Conservation (phyloP, 2,888 invertebrate species). For the Drepana falcataria region DNA sequence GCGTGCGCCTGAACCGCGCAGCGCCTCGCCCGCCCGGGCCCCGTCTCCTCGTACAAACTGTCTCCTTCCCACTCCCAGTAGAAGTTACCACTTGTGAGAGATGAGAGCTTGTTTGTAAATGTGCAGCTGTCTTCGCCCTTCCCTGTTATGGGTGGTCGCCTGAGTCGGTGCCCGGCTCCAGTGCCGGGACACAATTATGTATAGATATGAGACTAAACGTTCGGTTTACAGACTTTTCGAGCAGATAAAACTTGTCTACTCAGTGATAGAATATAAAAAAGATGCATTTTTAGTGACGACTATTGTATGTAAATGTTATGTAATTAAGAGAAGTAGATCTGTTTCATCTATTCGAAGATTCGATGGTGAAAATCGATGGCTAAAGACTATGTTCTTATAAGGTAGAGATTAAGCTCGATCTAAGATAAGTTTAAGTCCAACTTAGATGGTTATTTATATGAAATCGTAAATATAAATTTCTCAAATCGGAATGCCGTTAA, state of each 20-base stretch:
- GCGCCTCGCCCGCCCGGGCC: constrained; percentile 20
- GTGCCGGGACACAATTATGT: constrained; percentile 35
- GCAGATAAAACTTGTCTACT: constrained; percentile 75
- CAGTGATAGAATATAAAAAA: constrained; percentile 71
- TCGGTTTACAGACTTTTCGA: constrained; percentile 75
- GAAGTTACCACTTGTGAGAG: constrained; percentile 75
- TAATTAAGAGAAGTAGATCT: constrained; percentile 71
- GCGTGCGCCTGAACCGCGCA: constrained; percentile 48
- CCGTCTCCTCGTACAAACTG: constrained; percentile 56
- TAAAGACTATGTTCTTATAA: constrained; percentile 74
- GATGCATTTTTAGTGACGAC: constrained; percentile 76
- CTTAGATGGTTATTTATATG: constrained; percentile 74
- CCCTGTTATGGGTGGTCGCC: constrained; percentile 40
- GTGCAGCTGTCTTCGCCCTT: constrained; percentile 74
- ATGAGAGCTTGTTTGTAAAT: constrained; percentile 57
- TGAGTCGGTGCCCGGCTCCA: constrained; percentile 18
- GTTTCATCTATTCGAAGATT: constrained; percentile 78
- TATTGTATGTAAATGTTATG: constrained; percentile 65
- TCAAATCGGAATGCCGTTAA: constrained; percentile 62
- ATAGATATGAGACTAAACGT: constrained; percentile 56
- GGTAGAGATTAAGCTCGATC: constrained; percentile 54
- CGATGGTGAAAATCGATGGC: constrained; percentile 70
- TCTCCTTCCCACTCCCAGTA: constrained; percentile 55
- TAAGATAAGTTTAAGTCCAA: constrained; percentile 66
- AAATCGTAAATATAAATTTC: constrained; percentile 56